phyloP scores from a whole-genome alignment of 2,797 vertebrate genomes.

The Triplophysa yarkandensis region DNA sequence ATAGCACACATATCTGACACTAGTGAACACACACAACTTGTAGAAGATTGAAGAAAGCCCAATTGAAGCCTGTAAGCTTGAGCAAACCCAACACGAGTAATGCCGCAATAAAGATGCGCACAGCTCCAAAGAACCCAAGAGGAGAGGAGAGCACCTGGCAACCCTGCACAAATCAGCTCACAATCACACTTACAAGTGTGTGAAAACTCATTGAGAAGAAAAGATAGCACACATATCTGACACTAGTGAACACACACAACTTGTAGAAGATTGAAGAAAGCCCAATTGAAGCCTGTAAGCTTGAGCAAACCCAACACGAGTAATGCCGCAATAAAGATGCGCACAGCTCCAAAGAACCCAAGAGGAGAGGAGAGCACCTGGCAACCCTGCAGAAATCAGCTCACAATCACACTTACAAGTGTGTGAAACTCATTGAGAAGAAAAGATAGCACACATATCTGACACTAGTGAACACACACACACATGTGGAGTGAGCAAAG shows the following conservation, averaged over 20 bases:
- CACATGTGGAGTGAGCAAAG: no score
- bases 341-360: neutral
- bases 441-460: neutral
- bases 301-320: neutral
- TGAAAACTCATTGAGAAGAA: neutral
- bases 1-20: neutral
- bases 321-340: neutral
- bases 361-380: neutral
- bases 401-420: neutral
- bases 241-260: neutral
- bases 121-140: neutral
- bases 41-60: neutral
- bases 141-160: slow-evolving; percentile 15
- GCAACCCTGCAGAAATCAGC: slow-evolving; percentile 31
- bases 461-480: neutral
- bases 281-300: neutral
- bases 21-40: neutral
- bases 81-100: no score
- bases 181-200: neutral
- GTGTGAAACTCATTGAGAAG: neutral
- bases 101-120: neutral
- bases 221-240: neutral
- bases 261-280: neutral
- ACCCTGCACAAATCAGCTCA: slow-evolving; percentile 19
- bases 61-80: neutral